These are phyloP conservation scores for Aphrophora alni DNA, from an alignment of 2,888 invertebrate species.

Conservation along the genomic window DNA sequence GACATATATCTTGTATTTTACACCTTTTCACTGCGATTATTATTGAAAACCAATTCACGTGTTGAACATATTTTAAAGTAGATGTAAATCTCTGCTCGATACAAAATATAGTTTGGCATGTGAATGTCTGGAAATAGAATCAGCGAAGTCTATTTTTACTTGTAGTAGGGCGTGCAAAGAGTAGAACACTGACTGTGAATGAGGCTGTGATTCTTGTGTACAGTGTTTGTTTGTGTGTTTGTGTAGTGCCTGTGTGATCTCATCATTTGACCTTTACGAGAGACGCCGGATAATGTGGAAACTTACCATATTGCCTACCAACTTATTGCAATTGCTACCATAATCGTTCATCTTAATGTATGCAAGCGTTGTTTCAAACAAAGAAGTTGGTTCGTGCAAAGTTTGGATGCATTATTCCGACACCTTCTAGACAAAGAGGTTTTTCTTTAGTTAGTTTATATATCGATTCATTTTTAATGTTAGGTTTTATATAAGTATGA, in stretches of 20 bases:
- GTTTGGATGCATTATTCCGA: not conserved
- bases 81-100: not conserved
- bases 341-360: not conserved
- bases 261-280: not conserved
- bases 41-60: too few relatives aligned
- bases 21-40: too few relatives aligned
- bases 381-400: not conserved
- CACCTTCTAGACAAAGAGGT: not conserved
- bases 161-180: not conserved
- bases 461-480: too few relatives aligned
- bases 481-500: too few relatives aligned
- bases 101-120: not conserved
- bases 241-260: not conserved
- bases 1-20: too few relatives aligned
- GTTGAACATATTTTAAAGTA: not conserved
- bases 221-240: not conserved
- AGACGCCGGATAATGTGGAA: not conserved
- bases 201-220: not conserved
- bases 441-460: not conserved
- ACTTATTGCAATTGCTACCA: not conserved
- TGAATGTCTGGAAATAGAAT: not conserved
- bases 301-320: conserved; percentile 3
- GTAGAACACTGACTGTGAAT: not conserved
- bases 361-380: not conserved
- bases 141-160: not conserved